Conservation (phyloP, 2,888 invertebrate genomes). For the Dolichomitus sp. region DNA sequence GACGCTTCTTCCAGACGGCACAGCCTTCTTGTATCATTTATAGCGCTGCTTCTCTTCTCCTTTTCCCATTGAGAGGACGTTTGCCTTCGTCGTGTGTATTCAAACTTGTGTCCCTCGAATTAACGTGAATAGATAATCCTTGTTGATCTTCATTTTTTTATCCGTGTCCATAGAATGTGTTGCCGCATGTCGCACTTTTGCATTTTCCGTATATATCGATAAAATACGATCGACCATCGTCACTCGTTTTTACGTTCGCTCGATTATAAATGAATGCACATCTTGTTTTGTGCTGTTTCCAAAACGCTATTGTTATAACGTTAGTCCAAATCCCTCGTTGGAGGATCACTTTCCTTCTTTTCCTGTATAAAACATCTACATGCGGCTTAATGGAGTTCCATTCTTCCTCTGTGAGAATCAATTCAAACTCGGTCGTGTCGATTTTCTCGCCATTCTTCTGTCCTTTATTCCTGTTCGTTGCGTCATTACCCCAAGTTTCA, state of each 20-base stretch:
- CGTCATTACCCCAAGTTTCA: neutral
- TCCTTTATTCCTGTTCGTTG: neutral
- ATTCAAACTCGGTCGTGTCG: slow-evolving; percentile 7
- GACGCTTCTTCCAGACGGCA: too few relatives aligned
- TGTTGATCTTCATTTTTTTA: neutral
- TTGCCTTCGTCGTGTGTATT: slow-evolving; percentile 51
- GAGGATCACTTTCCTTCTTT: too few relatives aligned
- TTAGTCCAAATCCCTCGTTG: slow-evolving; percentile 48
- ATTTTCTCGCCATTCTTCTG: neutral
- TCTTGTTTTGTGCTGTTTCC: slow-evolving; percentile 12
- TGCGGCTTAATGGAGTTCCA: slow-evolving; percentile 40
- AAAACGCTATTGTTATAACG: slow-evolving; percentile 28
- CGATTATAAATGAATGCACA: slow-evolving; percentile 58
- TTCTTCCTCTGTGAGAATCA: slow-evolving; percentile 35
- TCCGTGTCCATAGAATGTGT: slow-evolving; percentile 22
- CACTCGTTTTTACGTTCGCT: slow-evolving; percentile 13
- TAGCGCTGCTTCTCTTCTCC: neutral
- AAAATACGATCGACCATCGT: slow-evolving; percentile 19
- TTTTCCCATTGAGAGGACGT: slow-evolving; percentile 37
- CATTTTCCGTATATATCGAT: slow-evolving; percentile 16
- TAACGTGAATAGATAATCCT: neutral
- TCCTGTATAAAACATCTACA: too few relatives aligned
- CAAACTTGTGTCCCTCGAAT: slow-evolving; percentile 42
- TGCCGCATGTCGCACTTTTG: too few relatives aligned
- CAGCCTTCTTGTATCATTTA: too few relatives aligned